Conservation (phyloP, 1,140 invertebrate species). For the Ceratitis capitata region DNA sequence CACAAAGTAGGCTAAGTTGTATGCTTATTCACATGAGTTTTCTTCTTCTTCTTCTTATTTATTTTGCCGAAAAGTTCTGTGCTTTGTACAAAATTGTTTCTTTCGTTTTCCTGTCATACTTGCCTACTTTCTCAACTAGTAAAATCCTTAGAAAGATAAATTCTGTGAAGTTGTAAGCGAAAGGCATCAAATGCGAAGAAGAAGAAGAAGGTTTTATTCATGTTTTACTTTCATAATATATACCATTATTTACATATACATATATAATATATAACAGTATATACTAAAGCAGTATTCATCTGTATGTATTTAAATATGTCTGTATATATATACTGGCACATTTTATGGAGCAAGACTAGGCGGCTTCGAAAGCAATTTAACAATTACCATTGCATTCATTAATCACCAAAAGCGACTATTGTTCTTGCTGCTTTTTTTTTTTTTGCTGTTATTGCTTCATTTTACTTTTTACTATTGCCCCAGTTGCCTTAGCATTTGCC, state of each 20-base stretch:
- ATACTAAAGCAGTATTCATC: not conserved
- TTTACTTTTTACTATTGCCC: not conserved
- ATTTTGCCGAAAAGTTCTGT: not conserved
- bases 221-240: not conserved
- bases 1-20: not conserved
- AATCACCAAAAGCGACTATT: not conserved
- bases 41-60: not conserved
- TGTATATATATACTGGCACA: not conserved
- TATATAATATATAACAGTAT: not conserved
- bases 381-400: constrained; percentile 33
- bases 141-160: not conserved
- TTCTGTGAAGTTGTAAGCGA: not conserved
- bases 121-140: not conserved
- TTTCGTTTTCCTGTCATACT: not conserved
- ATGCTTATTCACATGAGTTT: not conserved
- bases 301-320: not conserved
- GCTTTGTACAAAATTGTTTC: not conserved
- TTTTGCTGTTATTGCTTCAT: not conserved
- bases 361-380: constrained; percentile 22
- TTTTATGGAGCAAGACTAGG: constrained; percentile 4
- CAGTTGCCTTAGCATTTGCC: not conserved
- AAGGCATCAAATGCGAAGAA: not conserved
- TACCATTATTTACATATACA: not conserved
- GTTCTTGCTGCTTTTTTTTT: not conserved
- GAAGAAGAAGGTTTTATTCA: not conserved